Base-by-base conservation (phyloP, 1,140 invertebrate genomes). In the Cepaea nemoralis region DNA sequence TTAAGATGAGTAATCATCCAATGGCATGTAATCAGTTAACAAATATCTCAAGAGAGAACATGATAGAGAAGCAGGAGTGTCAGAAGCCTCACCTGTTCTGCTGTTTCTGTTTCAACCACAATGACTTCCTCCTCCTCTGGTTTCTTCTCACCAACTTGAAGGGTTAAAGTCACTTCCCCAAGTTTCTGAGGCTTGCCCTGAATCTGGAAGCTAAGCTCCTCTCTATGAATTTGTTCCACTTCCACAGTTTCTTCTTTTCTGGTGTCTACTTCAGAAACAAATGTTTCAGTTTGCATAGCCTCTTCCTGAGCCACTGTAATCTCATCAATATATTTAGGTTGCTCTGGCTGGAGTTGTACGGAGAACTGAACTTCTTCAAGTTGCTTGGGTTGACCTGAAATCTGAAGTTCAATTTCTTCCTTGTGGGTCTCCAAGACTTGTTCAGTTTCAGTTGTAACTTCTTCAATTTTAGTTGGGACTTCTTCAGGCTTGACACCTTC, bases 341-440 rank as follows among this genome's bases (percentile, higher is more conserved):
- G 42, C 35, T 70, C 31, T 0, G 85, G 84, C 33, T 82, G 71
- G 42, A 88, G 45, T 45, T 88, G 84, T 55, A 88, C 48, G 39
- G 85, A 85, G 66, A 88, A 86, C 67, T 86, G 84, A 76, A 85
- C 84, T 82, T 87, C 84, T 82, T 89, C 88, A 48, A 71, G 40
- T 40, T 84, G 82, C 59, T 82, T 79, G 37, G 83, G 83, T 81
- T 85, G 79, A n/a, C 83, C 84, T 77, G 82, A 71, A 70, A 88
- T 84, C 31, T 86, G 75, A 48, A 89, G 50, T 33, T 84, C 85
- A 75, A 88, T 81, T 76, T 89, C 87, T 69, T 89, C 87, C 59
- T 84, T 89, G 42, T 85, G 84, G 16, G 79, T 86, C 27, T 88
- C 86, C 50, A 83, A 55, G 48, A 81, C 82, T 39, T 85, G 82